These are phyloP conservation scores for Eupithecia subumbrata DNA, from an alignment of 2,888 invertebrate species.

Conservation along the genomic window DNA sequence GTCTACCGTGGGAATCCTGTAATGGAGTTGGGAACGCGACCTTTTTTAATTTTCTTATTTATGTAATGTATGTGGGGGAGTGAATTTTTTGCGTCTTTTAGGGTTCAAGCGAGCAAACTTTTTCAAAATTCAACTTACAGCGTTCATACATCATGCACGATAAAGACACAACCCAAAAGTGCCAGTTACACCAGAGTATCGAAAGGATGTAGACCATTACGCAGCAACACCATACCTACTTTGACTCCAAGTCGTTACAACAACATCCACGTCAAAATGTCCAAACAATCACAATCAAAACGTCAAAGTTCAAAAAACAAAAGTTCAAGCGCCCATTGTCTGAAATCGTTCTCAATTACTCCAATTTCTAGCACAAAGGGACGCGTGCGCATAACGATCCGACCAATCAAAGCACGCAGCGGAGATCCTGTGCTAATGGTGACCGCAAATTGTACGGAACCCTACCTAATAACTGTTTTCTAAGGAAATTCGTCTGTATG, in stretches of 20 bases:
- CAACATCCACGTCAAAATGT: constrained; percentile 9
- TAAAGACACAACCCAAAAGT: neutral
- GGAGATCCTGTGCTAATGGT: constrained; percentile 67
- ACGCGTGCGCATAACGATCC: constrained; percentile 73
- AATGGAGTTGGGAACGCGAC: constrained; percentile 25
- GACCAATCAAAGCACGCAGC: constrained; percentile 59
- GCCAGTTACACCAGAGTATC: neutral
- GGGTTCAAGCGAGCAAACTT: neutral
- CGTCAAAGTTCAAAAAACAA: constrained; percentile 47
- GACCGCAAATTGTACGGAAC: constrained; percentile 21
- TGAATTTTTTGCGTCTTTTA: neutral
- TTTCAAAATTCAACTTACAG: neutral
- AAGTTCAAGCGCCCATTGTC: constrained; percentile 43
- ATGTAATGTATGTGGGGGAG: neutral
- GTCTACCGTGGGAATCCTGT: constrained; percentile 34
- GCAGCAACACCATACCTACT: neutral
- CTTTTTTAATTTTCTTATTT: constrained; percentile 11
- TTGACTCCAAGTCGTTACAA: neutral
- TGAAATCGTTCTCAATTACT: constrained; percentile 57
- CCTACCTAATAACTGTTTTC: neutral
- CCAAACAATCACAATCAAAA: constrained; percentile 48
- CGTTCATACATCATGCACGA: neutral
- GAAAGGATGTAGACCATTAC: neutral
- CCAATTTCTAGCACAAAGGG: constrained; percentile 49
- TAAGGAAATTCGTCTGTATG: neutral